These are phyloP conservation scores for Leptocoma aspasia DNA, from an alignment of 2,113 vertebrate species.

Conservation along the genomic window DNA sequence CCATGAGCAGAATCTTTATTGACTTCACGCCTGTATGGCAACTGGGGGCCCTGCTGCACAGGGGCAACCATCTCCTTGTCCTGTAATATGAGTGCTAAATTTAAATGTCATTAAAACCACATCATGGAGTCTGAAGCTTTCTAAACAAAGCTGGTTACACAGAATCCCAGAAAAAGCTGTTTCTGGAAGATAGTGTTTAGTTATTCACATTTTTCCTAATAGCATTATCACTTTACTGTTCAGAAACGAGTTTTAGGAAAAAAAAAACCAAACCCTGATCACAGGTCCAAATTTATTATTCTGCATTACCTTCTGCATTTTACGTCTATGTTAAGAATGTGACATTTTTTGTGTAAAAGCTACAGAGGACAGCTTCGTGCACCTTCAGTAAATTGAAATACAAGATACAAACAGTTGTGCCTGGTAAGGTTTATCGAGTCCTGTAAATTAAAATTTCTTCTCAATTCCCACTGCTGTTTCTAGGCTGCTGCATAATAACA, in stretches of 20 bases:
- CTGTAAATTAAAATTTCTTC: neutral
- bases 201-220: neutral
- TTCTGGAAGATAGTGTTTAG: neutral
- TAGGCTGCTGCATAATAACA: neutral
- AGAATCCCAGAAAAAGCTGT: neutral
- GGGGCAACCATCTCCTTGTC: neutral
- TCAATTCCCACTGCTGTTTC: neutral
- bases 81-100: conserved; percentile 16
- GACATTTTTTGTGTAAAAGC: neutral
- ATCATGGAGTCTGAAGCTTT: neutral
- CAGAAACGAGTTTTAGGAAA: neutral
- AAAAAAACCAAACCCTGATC: neutral
- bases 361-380: neutral
- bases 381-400: neutral
- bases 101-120: conserved; percentile 29
- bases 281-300: neutral
- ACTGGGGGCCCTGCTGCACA: neutral
- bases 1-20: neutral
- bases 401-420: neutral
- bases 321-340: neutral
- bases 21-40: neutral
- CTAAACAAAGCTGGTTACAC: neutral
- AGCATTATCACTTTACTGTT: neutral
- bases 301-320: neutral
- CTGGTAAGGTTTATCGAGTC: neutral